Evolutionary conservation across 2,888 invertebrate genomes (phyloP).

Genomic region (Cheilosia pagana): DNA sequence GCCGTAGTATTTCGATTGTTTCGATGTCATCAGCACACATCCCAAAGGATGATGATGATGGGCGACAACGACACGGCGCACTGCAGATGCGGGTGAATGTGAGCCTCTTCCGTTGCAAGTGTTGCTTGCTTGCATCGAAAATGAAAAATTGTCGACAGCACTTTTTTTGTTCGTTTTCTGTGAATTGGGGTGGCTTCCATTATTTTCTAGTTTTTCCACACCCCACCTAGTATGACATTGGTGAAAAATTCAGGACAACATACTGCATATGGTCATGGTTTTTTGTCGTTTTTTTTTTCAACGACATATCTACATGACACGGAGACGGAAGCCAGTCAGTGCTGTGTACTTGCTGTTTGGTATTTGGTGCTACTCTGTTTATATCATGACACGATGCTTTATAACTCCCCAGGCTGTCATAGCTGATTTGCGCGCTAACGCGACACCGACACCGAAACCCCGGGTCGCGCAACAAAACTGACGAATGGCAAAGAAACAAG

Average conservation of each 20-base stretch:
- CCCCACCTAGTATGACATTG: conserved; percentile 29
- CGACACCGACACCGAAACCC: conserved; percentile 55
- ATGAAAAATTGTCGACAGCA: conserved; percentile 44
- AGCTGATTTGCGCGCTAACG: conserved; percentile 70
- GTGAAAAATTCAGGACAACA: conserved; percentile 54
- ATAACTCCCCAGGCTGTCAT: conserved; percentile 72
- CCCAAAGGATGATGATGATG: conserved; percentile 49
- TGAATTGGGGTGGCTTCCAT: conserved; percentile 39
- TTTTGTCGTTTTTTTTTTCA: conserved; percentile 44
- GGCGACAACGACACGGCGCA: conserved; percentile 28
- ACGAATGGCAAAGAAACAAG: conserved; percentile 25
- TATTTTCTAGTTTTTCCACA: conserved; percentile 40
- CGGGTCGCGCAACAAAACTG: conserved; percentile 23
- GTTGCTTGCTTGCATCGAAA: conserved; percentile 55
- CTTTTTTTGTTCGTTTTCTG: neutral
- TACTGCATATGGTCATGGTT: conserved; percentile 67
- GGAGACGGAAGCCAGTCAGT: conserved; percentile 59
- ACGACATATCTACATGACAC: conserved; percentile 29
- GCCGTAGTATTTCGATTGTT: conserved; percentile 67
- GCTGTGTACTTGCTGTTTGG: conserved; percentile 47
- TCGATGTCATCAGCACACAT: conserved; percentile 73
- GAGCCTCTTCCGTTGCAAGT: conserved; percentile 64
- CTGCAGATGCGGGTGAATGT: conserved; percentile 9
- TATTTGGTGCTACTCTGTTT: conserved; percentile 68
- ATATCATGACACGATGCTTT: conserved; percentile 75